These are phyloP conservation scores for Eulemur rubriventer DNA, from an alignment of 2,797 vertebrate genomes.

Conservation along the genomic window DNA sequence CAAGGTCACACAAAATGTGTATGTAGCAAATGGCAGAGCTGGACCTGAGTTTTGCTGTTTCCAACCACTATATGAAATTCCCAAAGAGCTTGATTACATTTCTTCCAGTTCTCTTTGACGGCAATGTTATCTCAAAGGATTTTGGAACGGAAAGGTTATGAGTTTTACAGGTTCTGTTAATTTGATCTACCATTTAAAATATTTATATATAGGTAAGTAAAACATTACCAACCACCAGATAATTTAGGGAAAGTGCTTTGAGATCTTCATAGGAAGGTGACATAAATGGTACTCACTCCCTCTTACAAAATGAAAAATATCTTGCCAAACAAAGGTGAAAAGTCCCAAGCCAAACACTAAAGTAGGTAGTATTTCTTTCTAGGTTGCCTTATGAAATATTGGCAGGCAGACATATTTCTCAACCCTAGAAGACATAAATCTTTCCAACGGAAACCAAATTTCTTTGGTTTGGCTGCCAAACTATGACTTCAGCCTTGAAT, in stretches of 20 bases:
- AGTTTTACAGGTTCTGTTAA: constrained; percentile 9
- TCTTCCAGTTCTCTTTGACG: constrained; percentile 38
- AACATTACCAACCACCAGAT: neutral
- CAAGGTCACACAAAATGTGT: constrained; percentile 8
- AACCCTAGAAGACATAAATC: constrained; percentile 68
- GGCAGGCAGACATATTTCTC: constrained; percentile 66
- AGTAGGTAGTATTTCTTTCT: constrained; percentile 58
- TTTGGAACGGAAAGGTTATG: constrained; percentile 36
- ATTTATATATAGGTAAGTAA: neutral
- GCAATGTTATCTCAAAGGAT: constrained; percentile 23
- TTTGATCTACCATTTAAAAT: constrained; percentile 41
- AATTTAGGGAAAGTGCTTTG: constrained; percentile 30
- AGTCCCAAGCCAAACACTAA: constrained; percentile 63
- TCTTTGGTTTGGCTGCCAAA: constrained; percentile 68
- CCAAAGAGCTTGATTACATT: neutral
- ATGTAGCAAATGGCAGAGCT: neutral
- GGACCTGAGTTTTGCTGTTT: neutral
- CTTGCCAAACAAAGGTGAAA: constrained; percentile 65
- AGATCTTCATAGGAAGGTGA: constrained; percentile 14
- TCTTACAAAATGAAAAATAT: constrained; percentile 56
- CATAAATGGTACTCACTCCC: neutral
- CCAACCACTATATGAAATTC: neutral
- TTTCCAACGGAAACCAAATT: constrained; percentile 68
- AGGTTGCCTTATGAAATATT: constrained; percentile 56
- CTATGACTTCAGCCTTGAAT: constrained; percentile 65